Evolutionary conservation across 2,113 vertebrate genomes (phyloP).

Genomic region (Istiophorus platypterus): DNA sequence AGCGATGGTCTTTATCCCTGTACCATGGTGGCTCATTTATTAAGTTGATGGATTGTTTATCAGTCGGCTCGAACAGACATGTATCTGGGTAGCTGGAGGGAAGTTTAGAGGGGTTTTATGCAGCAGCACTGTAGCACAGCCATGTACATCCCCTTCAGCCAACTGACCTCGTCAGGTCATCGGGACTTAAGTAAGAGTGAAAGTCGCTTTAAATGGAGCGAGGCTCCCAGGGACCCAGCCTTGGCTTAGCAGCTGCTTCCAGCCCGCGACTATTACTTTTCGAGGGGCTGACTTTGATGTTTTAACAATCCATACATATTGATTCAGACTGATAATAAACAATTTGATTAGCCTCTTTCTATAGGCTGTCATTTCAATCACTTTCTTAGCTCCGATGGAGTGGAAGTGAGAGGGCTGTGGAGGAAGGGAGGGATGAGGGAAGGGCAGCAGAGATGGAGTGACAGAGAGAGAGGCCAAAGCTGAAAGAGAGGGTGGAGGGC

Average conservation of each 20-base stretch:
- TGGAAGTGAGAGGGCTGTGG: conserved; percentile 89
- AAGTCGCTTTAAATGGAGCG: conserved; percentile 85
- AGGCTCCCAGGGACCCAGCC: conserved; percentile 75
- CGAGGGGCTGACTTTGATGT: conserved; percentile 94
- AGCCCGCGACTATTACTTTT: conserved; percentile 92
- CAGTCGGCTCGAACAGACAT: conserved; percentile 71
- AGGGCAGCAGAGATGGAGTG: conserved; percentile 56
- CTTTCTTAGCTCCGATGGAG: conserved; percentile 92
- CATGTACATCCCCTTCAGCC: conserved; percentile 77
- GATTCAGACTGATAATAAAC: conserved; percentile 99
- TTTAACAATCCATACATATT: conserved; percentile 99
- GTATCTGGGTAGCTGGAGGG: conserved; percentile 76
- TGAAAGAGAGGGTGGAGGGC: conserved; percentile 79
- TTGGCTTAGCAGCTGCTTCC: conserved; percentile 82
- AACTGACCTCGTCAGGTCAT: conserved; percentile 84
- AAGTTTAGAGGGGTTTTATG: conserved; percentile 74
- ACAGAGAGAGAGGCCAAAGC: conserved; percentile 85
- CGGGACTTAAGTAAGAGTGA: conserved; percentile 88
- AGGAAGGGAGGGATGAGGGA: conserved; percentile 80
- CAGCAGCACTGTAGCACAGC: conserved; percentile 63
- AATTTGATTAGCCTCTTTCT: conserved; percentile 99
- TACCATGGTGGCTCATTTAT: conserved; percentile 72
- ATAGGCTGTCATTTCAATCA: conserved; percentile 99
- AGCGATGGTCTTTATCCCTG: conserved; percentile 70
- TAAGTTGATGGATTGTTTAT: conserved; percentile 83